Evolutionary conservation across 2,888 invertebrate genomes (phyloP), one percentile per base, ranked within the genome.

Genomic region (Metopia argyrocephala): DNA sequence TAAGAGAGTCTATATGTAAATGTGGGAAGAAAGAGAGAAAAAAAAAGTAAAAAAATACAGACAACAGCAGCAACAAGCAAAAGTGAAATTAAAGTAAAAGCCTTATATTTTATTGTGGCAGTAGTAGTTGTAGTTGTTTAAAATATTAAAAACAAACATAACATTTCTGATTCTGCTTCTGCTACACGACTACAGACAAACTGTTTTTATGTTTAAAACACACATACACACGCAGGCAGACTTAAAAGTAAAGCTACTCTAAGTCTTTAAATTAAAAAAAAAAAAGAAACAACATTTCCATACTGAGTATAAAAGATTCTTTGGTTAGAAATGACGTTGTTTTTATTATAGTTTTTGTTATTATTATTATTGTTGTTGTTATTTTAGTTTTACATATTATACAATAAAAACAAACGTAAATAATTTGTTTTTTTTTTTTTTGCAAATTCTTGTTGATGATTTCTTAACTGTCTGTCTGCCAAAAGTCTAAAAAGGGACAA

Each of bases 401-500:
- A 38, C 12, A 38, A 38, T 15, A 38, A 38, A 38, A 38, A 38
- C 38, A 38, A 38, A 38, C 38, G 12, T 38, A 46, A 23, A 50
- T 61, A 71, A n/a, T n/a, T n/a, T n/a, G n/a, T n/a, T n/a, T 68
- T 78, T 79, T 82, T 82, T 82, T 82, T 76, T 75, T 79, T 68
- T 82, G 74, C 65, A 70, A 76, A 69, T 48, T 15, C 23, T 62
- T 20, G 21, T 80, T 62, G 69, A 62, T 76, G 69, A 68, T 76
- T 76, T 65, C 68, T 56, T 71, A 73, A 57, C 61, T 23, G 62
- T 69, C 68, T 59, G 57, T 31, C 65, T 59, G 71, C 57, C 61
- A 71, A 80, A 68, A 75, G 79, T 78, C 71, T 82, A 82, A 76
- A 79, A 79, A 79, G 78, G 79, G 82, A 75, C 79, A 79, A 78